These are phyloP conservation scores for Microcebus lehilahytsara DNA, from an alignment of 2,113 vertebrate species.

Conservation along the genomic window DNA sequence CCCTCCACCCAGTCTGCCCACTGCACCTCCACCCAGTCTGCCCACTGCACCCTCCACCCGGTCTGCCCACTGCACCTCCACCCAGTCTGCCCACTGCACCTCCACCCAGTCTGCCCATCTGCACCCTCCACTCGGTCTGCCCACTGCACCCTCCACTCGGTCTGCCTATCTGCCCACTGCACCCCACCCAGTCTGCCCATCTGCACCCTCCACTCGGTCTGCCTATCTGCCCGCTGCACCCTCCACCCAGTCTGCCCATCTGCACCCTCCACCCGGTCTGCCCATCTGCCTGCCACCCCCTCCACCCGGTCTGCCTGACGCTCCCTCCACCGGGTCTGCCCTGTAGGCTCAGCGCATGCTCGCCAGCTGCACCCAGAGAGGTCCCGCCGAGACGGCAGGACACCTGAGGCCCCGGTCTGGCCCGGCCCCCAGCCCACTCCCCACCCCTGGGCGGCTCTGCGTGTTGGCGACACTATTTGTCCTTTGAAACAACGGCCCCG, in stretches of 20 bases:
- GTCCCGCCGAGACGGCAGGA: neutral
- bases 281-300: rapidly evolving
- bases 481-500: rapidly evolving
- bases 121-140: no score
- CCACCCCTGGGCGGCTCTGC: rapidly evolving
- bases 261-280: no score
- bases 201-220: neutral
- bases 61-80: no score
- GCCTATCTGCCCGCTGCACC: no score
- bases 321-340: rapidly evolving
- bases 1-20: no score
- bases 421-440: neutral
- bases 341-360: neutral
- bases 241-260: no score
- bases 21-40: no score
- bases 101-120: no score
- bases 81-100: no score
- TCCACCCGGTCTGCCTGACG: no score
- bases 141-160: rapidly evolving
- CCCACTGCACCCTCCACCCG: no score
- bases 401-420: no score
- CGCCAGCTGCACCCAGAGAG: rapidly evolving
- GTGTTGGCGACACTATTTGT: rapidly evolving
- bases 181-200: neutral
- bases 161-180: rapidly evolving